These are phyloP conservation scores for Nyctibius grandis DNA, from an alignment of 2,797 vertebrate species.

Conservation along the genomic window DNA sequence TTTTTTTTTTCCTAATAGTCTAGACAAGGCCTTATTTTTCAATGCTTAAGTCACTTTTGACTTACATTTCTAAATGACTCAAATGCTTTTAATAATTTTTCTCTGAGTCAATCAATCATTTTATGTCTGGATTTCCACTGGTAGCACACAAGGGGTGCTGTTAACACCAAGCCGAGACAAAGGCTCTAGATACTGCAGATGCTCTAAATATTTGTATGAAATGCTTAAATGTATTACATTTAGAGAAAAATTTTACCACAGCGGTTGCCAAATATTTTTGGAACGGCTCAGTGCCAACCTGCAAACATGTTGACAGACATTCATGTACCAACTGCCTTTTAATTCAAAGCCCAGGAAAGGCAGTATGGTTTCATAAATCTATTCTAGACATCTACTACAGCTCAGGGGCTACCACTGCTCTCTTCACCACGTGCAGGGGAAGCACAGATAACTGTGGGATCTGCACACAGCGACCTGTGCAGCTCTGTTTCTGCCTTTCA, in stretches of 20 bases:
- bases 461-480: neutral
- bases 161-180: neutral
- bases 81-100: neutral
- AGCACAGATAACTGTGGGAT: neutral
- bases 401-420: neutral
- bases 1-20: neutral
- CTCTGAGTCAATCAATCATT: neutral
- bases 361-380: neutral
- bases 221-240: neutral
- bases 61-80: neutral
- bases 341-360: neutral
- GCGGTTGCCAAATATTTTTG: neutral
- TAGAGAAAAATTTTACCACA: neutral
- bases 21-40: neutral
- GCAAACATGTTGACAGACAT: fast-evolving
- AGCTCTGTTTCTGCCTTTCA: neutral
- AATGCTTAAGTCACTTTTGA: neutral
- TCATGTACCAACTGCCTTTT: neutral
- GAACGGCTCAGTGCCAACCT: neutral
- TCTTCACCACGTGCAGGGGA: neutral
- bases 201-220: neutral
- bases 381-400: neutral
- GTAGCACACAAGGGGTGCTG: neutral
- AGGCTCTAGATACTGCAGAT: neutral
- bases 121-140: neutral